Percentiles rank a stretch among this genome's conserved stretches.
Evolutionary conservation across 92 coral and sea anemone genomes (phyloP).

Genomic region (Epizoanthus scotinus): DNA sequence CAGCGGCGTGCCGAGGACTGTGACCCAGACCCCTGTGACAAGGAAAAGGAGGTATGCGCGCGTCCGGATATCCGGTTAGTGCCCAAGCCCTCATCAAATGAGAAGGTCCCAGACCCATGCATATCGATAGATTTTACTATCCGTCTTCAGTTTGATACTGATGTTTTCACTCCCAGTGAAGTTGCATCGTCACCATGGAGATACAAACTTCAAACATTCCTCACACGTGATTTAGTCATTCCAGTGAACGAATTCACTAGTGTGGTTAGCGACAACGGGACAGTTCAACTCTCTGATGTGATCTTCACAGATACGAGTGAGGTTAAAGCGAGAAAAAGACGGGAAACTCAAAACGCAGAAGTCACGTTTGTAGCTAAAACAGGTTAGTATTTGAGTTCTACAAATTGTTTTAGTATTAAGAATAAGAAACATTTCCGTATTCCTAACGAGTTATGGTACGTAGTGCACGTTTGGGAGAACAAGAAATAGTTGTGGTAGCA

Average conservation of each 20-base stretch:
- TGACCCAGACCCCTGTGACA: slow-evolving; percentile 37
- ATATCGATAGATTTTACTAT: slow-evolving; percentile 30
- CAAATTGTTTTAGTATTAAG: too few relatives aligned
- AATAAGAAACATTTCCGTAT: too few relatives aligned
- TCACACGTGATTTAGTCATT: slow-evolving; percentile 4
- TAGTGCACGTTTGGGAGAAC: too few relatives aligned
- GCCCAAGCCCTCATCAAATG: background rate
- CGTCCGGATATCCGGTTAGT: slow-evolving; percentile 33
- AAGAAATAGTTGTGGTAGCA: too few relatives aligned
- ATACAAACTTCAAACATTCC: slow-evolving; percentile 44
- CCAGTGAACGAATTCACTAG: slow-evolving; percentile 28
- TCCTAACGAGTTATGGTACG: too few relatives aligned
- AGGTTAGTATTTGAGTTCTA: too few relatives aligned
- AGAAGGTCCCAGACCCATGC: slow-evolving; percentile 33
- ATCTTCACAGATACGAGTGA: slow-evolving; percentile 2
- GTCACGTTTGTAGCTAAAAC: slow-evolving; percentile 28
- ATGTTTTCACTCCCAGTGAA: slow-evolving; percentile 24
- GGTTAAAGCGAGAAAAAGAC: background rate
- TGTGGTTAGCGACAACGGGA: slow-evolving; percentile 8
- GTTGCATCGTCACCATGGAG: slow-evolving; percentile 49
- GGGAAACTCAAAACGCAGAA: background rate
- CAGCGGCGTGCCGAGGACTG: slow-evolving; percentile 62
- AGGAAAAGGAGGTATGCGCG: slow-evolving; percentile 49
- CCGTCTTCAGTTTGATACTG: slow-evolving; percentile 38
- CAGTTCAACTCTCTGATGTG: slow-evolving; percentile 11